These are phyloP conservation scores for Blennius ocellaris DNA, from an alignment of 2,113 vertebrate species.

Conservation along the genomic window DNA sequence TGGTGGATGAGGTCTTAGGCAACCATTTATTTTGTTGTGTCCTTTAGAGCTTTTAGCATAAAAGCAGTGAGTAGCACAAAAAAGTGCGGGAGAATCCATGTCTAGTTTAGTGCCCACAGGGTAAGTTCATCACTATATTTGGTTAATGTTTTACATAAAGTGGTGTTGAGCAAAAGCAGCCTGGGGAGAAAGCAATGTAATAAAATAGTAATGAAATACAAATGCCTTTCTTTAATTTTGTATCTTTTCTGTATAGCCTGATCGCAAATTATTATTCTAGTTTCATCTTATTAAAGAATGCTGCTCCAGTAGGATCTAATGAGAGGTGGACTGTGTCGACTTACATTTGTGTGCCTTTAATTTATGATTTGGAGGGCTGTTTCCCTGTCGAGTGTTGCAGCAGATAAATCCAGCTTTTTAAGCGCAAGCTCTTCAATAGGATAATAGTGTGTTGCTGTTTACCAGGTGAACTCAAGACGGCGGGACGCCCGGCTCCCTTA, in stretches of 20 bases:
- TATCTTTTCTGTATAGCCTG: neutral
- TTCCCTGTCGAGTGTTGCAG: neutral
- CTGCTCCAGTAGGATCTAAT: neutral
- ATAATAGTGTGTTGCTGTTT: constrained; percentile 13
- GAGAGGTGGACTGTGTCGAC: neutral
- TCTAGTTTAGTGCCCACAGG: constrained; percentile 47
- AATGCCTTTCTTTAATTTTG: neutral
- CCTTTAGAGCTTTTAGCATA: constrained; percentile 66
- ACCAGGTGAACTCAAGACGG: constrained; percentile 51
- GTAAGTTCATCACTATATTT: constrained; percentile 53
- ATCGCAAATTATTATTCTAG: neutral
- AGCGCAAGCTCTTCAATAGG: neutral
- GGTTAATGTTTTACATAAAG: constrained; percentile 53
- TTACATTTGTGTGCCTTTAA: neutral
- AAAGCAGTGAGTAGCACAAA: constrained; percentile 64
- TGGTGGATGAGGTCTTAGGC: constrained; percentile 52
- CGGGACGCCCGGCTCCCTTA: constrained; percentile 34
- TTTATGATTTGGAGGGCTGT: neutral
- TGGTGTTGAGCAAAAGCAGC: constrained; percentile 8
- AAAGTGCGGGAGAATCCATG: constrained; percentile 41
- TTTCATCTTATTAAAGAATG: neutral
- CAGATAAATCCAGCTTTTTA: constrained; percentile 6
- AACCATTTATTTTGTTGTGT: constrained; percentile 52
- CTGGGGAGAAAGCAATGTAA: constrained; percentile 10
- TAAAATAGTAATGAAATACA: constrained; percentile 17